phyloP scores from a whole-genome alignment of 2,113 vertebrate genomes.

The Ibidorhyncha struthersii region DNA sequence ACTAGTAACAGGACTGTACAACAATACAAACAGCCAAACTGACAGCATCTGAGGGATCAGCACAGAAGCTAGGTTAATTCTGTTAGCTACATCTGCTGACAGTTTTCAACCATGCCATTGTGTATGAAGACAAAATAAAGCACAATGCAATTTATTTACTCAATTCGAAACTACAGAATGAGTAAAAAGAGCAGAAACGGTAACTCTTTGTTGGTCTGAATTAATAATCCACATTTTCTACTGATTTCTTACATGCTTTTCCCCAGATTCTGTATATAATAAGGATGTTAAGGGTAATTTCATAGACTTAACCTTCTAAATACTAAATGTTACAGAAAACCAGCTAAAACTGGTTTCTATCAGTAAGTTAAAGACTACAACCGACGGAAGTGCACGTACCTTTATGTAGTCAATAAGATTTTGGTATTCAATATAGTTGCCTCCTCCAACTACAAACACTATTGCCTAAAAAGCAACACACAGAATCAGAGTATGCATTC shows the following conservation, averaged over 20 bases:
- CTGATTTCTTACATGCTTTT: not conserved
- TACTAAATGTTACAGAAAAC: not conserved
- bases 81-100: not conserved
- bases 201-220: not conserved
- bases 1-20: not conserved
- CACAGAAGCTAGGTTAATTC: not conserved
- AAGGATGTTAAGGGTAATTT: not conserved
- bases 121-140: not conserved
- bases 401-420: constrained; percentile 96
- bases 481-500: not conserved
- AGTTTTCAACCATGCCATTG: not conserved
- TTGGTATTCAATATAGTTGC: constrained; percentile 99
- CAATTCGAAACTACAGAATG: not conserved
- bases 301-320: not conserved
- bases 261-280: not conserved
- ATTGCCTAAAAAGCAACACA: constrained; percentile 84
- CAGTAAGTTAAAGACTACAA: not conserved
- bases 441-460: constrained; percentile 95
- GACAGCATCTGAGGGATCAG: not conserved
- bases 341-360: not conserved
- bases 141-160: not conserved
- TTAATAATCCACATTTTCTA: not conserved
- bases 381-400: constrained; percentile 68
- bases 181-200: not conserved
- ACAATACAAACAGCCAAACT: not conserved